Conservation (phyloP, 2,888 invertebrate genomes). For the Athalia cordata region DNA sequence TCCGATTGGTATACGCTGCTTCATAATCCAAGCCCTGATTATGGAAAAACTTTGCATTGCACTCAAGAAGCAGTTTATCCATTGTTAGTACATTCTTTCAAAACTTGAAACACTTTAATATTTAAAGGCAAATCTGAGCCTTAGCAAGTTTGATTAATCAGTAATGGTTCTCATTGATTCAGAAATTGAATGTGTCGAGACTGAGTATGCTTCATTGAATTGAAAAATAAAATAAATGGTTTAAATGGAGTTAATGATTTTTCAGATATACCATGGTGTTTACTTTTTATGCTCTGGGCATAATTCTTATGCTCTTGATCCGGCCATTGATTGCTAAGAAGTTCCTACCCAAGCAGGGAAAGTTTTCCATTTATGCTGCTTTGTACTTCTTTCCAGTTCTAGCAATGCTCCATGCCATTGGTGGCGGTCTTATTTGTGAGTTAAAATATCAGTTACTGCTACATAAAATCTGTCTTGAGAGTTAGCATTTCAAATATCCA, state of each 20-base stretch:
- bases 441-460: slow-evolving; percentile 51
- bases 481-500: no score
- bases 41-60: slow-evolving; percentile 91
- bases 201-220: no score
- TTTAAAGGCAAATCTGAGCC: background rate
- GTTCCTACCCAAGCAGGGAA: slow-evolving; percentile 81
- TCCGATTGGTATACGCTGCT: slow-evolving; percentile 98
- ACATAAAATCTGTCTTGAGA: background rate
- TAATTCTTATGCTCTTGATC: slow-evolving; percentile 86
- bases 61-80: slow-evolving; percentile 99
- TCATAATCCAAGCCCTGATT: slow-evolving; percentile 95
- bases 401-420: slow-evolving; percentile 89
- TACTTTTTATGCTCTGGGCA: slow-evolving; percentile 89
- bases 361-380: slow-evolving; percentile 92
- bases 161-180: no score
- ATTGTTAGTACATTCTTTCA: slow-evolving; percentile 79
- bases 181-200: no score
- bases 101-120: background rate
- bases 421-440: slow-evolving; percentile 94
- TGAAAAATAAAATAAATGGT: no score
- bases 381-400: slow-evolving; percentile 95
- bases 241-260: slow-evolving; percentile 52
- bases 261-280: slow-evolving; percentile 93
- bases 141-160: no score
- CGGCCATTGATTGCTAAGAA: slow-evolving; percentile 84